A percentile compares a stretch with the other conserved stretches of the same genome.
These are phyloP conservation scores for Aegithalos caudatus DNA, from an alignment of 2,113 vertebrate genomes.

Conservation along the genomic window DNA sequence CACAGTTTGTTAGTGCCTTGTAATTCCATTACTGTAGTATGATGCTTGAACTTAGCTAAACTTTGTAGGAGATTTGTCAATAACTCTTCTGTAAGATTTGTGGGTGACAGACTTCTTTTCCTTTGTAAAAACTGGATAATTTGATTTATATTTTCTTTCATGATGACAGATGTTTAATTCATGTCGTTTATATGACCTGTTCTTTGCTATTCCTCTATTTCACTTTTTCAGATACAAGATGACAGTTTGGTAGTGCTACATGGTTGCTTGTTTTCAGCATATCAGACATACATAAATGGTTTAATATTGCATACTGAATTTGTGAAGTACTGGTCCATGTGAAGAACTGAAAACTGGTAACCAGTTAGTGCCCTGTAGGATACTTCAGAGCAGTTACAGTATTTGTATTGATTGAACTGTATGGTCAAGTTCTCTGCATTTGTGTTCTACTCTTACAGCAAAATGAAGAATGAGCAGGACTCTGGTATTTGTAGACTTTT, in stretches of 20 bases:
- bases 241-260: neutral
- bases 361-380: neutral
- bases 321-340: neutral
- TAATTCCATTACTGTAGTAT: neutral
- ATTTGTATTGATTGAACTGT: neutral
- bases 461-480: neutral
- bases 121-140: neutral
- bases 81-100: neutral
- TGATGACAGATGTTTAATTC: neutral
- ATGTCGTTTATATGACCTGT: neutral
- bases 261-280: neutral
- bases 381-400: neutral
- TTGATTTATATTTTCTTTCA: neutral
- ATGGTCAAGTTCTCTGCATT: neutral
- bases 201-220: neutral
- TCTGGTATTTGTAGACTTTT: neutral
- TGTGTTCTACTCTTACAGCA: neutral
- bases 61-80: neutral
- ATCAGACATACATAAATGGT: fast-evolving
- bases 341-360: neutral
- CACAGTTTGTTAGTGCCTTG: neutral
- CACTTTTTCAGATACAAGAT: neutral
- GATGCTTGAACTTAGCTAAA: neutral
- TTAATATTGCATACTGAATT: neutral
- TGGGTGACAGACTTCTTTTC: neutral